phyloP scores from a whole-genome alignment of 1,140 invertebrate species.

The Leptinotarsa texana region DNA sequence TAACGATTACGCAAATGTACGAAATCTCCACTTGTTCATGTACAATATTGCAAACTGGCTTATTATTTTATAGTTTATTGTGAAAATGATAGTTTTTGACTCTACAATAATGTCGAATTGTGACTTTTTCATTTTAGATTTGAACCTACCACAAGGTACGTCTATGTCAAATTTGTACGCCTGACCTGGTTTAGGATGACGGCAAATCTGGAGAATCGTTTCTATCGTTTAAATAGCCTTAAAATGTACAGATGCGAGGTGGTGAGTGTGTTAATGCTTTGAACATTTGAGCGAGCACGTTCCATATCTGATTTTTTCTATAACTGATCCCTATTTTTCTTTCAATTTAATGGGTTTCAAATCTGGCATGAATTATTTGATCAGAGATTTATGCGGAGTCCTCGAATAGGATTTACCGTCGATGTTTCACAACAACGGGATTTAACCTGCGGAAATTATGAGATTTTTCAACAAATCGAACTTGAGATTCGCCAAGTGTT shows the following conservation, averaged over 20 bases:
- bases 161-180: not conserved
- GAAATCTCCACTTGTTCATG: too few species aligned
- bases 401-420: not conserved
- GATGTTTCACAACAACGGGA: not conserved
- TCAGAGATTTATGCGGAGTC: not conserved
- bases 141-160: not conserved
- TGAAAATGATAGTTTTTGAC: not conserved
- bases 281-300: conserved; percentile 13
- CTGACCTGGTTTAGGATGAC: not conserved
- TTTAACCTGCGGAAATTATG: not conserved
- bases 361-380: conserved; percentile 17
- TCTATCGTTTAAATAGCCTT: not conserved
- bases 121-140: not conserved
- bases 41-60: not conserved
- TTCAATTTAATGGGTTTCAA: conserved; percentile 13
- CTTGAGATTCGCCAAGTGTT: too few species aligned
- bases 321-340: conserved; percentile 15
- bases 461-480: too few species aligned
- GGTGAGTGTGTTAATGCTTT: conserved; percentile 4
- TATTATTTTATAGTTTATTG: not conserved
- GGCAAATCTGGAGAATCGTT: not conserved
- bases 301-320: conserved; percentile 2
- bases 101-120: not conserved
- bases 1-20: too few species aligned
- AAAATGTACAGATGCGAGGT: conserved; percentile 16